Conservation (phyloP, 1,140 invertebrate genomes). For the Wasmannia auropunctata region DNA sequence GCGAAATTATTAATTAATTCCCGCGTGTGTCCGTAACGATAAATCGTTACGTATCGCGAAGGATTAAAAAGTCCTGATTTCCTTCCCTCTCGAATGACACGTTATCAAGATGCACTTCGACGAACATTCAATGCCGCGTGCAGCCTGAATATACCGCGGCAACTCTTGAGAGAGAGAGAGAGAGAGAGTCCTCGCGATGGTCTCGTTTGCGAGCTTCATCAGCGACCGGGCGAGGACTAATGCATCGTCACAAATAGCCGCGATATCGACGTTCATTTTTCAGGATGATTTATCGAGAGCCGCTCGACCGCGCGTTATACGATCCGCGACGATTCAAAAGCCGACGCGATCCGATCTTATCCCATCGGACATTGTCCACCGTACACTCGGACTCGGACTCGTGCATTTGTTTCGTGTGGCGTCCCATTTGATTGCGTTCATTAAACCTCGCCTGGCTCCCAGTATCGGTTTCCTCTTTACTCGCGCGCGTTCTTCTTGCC, state of each 20-base stretch:
- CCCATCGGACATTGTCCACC: slow-evolving; percentile 29
- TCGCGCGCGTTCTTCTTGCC: slow-evolving; percentile 32
- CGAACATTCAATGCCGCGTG: not conserved
- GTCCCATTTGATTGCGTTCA: slow-evolving; percentile 67
- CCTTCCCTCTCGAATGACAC: not conserved
- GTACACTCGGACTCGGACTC: not conserved
- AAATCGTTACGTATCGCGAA: not conserved
- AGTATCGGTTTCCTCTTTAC: slow-evolving; percentile 59
- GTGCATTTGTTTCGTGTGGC: slow-evolving; percentile 43
- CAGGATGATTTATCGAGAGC: slow-evolving; percentile 65
- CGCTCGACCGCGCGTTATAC: not conserved
- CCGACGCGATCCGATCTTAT: slow-evolving; percentile 59
- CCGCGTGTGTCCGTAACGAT: not conserved
- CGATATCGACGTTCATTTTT: slow-evolving; percentile 34
- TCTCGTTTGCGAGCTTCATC: not conserved
- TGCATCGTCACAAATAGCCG: slow-evolving; percentile 20
- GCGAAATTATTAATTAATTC: slow-evolving; percentile 27
- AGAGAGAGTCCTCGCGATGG: not conserved
- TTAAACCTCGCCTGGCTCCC: slow-evolving; percentile 61
- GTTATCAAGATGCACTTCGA: not conserved
- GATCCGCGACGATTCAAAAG: slow-evolving; percentile 43
- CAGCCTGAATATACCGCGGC: not conserved
- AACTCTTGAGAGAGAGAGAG: too few species aligned
- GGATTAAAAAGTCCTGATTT: not conserved
- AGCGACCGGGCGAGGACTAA: not conserved